Evolutionary conservation across 2,113 vertebrate genomes (phyloP).

Genomic region (Proteles cristata): DNA sequence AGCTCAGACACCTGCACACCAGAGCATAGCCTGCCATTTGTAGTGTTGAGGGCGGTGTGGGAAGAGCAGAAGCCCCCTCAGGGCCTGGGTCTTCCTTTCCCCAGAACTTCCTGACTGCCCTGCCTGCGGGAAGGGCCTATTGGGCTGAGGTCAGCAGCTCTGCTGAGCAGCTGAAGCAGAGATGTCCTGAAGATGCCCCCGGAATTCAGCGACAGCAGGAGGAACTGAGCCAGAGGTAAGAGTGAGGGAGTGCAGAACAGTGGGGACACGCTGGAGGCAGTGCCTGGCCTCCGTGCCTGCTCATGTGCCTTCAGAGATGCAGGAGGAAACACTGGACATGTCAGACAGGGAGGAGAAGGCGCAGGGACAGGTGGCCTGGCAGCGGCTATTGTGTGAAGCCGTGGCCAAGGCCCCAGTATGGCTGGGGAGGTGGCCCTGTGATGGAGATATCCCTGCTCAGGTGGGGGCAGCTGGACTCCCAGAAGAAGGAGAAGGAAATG

Average conservation of each 20-base stretch:
- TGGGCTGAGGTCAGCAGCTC: slow-evolving; percentile 87
- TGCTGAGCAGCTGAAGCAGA: slow-evolving; percentile 86
- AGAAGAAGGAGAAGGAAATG: slow-evolving; percentile 90
- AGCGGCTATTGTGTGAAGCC: neutral
- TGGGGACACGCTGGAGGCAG: too few relatives aligned
- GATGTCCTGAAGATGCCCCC: slow-evolving; percentile 83
- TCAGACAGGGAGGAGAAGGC: neutral
- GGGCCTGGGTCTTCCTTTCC: slow-evolving; percentile 47
- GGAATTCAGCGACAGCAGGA: slow-evolving; percentile 85
- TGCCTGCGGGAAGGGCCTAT: slow-evolving; percentile 89
- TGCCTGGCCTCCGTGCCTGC: neutral
- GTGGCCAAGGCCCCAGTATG: neutral
- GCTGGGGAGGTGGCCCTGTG: neutral
- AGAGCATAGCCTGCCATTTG: neutral
- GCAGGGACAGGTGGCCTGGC: accelerated
- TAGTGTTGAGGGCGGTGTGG: neutral
- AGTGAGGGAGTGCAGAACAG: neutral
- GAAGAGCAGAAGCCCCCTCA: neutral
- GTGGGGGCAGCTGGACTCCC: slow-evolving; percentile 89
- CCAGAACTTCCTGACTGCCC: slow-evolving; percentile 90
- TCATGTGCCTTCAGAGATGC: neutral
- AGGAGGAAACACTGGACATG: neutral
- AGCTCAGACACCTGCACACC: neutral
- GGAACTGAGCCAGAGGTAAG: slow-evolving; percentile 88
- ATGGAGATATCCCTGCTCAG: slow-evolving; percentile 74